These are phyloP conservation scores for Charanyca ferruginea DNA, from an alignment of 2,888 invertebrate species.

Conservation along the genomic window DNA sequence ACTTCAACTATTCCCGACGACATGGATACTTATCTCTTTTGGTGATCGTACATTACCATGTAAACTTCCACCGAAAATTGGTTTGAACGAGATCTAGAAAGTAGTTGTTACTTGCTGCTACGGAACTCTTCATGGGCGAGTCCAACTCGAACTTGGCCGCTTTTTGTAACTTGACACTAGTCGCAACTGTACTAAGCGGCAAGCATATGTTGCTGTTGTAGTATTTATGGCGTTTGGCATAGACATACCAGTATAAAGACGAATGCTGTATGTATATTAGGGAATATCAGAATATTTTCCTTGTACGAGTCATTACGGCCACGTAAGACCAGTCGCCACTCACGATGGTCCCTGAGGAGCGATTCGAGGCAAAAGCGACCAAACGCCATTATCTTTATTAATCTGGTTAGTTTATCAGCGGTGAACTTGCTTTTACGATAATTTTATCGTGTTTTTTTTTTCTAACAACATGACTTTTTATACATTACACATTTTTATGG, in stretches of 20 bases:
- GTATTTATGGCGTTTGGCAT: not conserved
- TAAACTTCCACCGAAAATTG: no score
- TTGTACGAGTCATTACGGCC: conserved; percentile 40
- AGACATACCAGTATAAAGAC: not conserved
- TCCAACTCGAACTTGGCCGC: no score
- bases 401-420: conserved; percentile 25
- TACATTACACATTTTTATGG: not conserved
- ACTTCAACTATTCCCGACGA: no score
- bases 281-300: conserved; percentile 43
- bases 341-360: conserved; percentile 30
- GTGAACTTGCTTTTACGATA: not conserved
- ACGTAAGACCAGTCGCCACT: conserved; percentile 33
- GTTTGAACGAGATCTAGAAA: no score
- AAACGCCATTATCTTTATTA: conserved; percentile 52
- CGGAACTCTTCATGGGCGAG: no score
- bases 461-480: not conserved
- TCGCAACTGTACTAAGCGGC: no score
- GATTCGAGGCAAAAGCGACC: conserved; percentile 34
- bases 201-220: no score
- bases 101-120: no score
- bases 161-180: no score
- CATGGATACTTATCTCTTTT: no score
- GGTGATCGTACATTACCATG: no score
- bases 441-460: not conserved
- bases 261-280: not conserved